Conservation (phyloP, 2,113 vertebrate genomes). For the Clarias gariepinus region DNA sequence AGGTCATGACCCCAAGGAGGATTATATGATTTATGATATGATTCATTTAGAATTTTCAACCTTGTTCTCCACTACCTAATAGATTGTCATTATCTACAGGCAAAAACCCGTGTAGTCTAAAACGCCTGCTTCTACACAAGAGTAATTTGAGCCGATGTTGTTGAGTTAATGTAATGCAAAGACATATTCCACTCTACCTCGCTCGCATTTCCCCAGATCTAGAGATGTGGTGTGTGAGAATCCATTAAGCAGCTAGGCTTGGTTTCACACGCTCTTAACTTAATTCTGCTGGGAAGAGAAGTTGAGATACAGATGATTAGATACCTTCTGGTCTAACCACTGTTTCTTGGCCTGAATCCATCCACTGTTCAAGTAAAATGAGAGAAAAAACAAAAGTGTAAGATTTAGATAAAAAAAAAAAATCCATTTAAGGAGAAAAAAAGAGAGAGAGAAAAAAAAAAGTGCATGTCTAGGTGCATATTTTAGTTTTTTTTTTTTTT, state of each 20-base stretch:
- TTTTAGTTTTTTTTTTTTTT: background rate
- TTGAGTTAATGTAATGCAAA: constrained; percentile 15
- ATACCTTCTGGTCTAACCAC: constrained; percentile 24
- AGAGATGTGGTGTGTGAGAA: constrained; percentile 40
- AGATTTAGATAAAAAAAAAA: background rate
- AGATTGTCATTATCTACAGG: background rate
- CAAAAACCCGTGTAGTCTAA: background rate
- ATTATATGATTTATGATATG: background rate
- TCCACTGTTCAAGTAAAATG: constrained; percentile 15
- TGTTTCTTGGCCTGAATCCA: constrained; percentile 32
- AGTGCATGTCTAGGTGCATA: background rate
- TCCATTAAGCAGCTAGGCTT: constrained; percentile 40
- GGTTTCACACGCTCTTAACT: constrained; percentile 41
- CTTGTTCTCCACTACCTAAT: background rate
- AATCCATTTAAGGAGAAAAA: constrained; percentile 4
- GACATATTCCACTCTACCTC: background rate
- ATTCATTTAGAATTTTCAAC: background rate
- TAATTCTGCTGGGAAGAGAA: constrained; percentile 35
- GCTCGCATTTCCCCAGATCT: constrained; percentile 6
- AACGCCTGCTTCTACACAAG: background rate
- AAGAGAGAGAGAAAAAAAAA: background rate
- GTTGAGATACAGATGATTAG: constrained; percentile 37
- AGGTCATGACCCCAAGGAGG: background rate
- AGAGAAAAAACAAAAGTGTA: constrained; percentile 17
- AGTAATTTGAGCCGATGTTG: background rate